Evolutionary conservation across 1,140 invertebrate species (phyloP).

Genomic region (Agrilus planipennis): DNA sequence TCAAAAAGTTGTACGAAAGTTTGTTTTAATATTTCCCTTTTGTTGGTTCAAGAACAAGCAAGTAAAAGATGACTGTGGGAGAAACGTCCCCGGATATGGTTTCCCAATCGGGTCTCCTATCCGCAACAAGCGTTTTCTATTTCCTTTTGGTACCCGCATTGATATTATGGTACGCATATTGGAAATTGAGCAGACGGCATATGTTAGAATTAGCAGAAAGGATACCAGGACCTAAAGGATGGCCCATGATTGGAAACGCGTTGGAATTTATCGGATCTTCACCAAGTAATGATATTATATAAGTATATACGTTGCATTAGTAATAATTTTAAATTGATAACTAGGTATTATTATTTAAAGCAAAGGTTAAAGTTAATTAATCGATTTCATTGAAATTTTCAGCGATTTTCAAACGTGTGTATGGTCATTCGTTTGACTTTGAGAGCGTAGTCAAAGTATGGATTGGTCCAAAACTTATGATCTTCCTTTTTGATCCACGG

Average conservation of each 20-base stretch:
- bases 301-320: constrained; percentile 7
- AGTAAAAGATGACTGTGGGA: constrained; percentile 1
- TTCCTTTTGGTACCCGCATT: constrained; percentile 54
- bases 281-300: constrained; percentile 42
- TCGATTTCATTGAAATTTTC: not conserved
- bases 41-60: too few relatives aligned
- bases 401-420: not conserved
- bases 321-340: not conserved
- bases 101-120: not conserved
- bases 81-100: not conserved
- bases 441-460: constrained; percentile 54
- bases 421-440: not conserved
- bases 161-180: constrained; percentile 58
- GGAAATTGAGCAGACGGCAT: constrained; percentile 52
- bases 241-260: constrained; percentile 58
- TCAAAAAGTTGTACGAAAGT: too few relatives aligned
- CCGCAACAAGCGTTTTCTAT: constrained; percentile 39
- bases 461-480: constrained; percentile 58
- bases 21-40: too few relatives aligned
- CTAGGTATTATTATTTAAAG: not conserved
- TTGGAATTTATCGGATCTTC: constrained; percentile 56
- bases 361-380: not conserved
- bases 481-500: constrained; percentile 59
- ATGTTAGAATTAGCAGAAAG: constrained; percentile 57
- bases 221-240: constrained; percentile 53